A percentile compares a stretch with the other conserved stretches of the same genome.
Conservation (phyloP, 2,888 invertebrate genomes). For the Saturnia japonica region DNA sequence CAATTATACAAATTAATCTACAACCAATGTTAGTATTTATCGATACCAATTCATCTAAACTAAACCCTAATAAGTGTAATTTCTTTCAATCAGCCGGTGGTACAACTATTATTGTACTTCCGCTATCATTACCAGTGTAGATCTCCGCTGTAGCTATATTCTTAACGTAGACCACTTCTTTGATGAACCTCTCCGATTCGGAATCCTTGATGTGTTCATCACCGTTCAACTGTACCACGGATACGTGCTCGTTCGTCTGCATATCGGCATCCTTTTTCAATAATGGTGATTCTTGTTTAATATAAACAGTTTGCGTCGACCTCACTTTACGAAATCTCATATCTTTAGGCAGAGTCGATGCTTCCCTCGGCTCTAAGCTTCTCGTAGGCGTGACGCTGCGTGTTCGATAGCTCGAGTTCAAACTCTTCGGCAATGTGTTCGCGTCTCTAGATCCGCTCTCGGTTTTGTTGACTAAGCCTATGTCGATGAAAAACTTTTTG, state of each 20-base stretch:
- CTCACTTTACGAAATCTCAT: slow-evolving; percentile 73
- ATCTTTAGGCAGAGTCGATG: slow-evolving; percentile 72
- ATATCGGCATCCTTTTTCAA: slow-evolving; percentile 45
- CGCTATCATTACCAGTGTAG: slow-evolving; percentile 65
- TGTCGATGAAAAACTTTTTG: slow-evolving; percentile 72
- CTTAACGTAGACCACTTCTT: slow-evolving; percentile 63
- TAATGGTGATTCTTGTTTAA: slow-evolving; percentile 62
- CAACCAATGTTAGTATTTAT: not conserved
- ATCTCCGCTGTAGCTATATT: slow-evolving; percentile 66
- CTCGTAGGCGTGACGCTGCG: slow-evolving; percentile 59
- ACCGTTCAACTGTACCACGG: slow-evolving; percentile 69
- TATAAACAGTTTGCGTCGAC: slow-evolving; percentile 73
- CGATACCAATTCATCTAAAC: slow-evolving; percentile 2
- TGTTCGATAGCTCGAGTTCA: slow-evolving; percentile 63
- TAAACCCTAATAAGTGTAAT: not conserved
- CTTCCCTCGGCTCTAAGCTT: slow-evolving; percentile 55
- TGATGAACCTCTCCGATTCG: slow-evolving; percentile 52
- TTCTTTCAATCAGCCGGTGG: slow-evolving; percentile 70
- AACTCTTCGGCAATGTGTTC: slow-evolving; percentile 65
- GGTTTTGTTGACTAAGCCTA: slow-evolving; percentile 61
- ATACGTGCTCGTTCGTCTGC: slow-evolving; percentile 64
- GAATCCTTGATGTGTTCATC: slow-evolving; percentile 58
- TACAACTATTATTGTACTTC: slow-evolving; percentile 72
- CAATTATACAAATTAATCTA: not conserved
- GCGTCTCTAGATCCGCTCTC: slow-evolving; percentile 45